Evolutionary conservation across 2,113 vertebrate genomes (phyloP).

Genomic region (Heterotis niloticus): DNA sequence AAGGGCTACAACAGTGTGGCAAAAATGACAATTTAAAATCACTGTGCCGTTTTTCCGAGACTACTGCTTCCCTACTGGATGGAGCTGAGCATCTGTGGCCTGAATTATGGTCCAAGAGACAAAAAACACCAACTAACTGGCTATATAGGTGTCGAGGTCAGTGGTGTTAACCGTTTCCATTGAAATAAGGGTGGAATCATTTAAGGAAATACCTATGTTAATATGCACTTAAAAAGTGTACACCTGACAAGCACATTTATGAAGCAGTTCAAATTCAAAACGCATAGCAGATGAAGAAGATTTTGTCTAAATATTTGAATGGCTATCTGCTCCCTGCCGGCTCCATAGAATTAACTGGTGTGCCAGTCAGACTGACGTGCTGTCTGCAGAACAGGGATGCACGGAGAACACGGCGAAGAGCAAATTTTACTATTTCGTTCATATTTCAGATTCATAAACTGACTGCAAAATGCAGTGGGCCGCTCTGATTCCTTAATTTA

Average conservation of each 20-base stretch:
- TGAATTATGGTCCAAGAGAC: conserved; percentile 5
- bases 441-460: no score
- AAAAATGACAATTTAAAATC: conserved; percentile 28
- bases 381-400: not conserved
- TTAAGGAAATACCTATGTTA: not conserved
- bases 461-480: no score
- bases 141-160: conserved; percentile 6
- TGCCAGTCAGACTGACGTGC: not conserved
- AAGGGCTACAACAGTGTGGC: conserved; percentile 18
- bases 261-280: not conserved
- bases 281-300: no score
- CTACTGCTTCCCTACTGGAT: conserved; percentile 20
- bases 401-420: not conserved
- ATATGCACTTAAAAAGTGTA: not conserved
- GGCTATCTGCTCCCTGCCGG: not conserved
- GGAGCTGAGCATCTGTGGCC: conserved; percentile 17
- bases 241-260: not conserved
- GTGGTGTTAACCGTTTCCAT: not conserved
- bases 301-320: not conserved
- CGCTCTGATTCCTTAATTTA: no score
- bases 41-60: not conserved
- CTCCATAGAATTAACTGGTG: not conserved
- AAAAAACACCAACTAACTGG: conserved; percentile 3
- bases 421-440: not conserved
- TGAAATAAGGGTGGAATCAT: not conserved